Conservation (phyloP, 2,113 vertebrate species). For the Hyla sarda region DNA sequence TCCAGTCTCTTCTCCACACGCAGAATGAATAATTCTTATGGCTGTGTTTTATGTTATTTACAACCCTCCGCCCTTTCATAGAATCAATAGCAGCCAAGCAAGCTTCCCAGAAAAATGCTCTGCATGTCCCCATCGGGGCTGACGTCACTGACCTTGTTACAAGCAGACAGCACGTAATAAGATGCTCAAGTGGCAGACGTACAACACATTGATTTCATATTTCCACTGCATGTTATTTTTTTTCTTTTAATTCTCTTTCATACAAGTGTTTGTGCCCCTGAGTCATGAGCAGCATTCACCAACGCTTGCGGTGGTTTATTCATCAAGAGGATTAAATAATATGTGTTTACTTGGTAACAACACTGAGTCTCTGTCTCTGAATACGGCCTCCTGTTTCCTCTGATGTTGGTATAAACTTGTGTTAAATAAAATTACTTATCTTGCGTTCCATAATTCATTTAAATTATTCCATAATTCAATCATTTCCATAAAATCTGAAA, state of each 20-base stretch:
- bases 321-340: neutral
- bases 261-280: neutral
- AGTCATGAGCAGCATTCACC: neutral
- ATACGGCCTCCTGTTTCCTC: too few relatives aligned
- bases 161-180: neutral
- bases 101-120: neutral
- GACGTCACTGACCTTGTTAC: neutral
- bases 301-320: neutral
- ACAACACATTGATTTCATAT: neutral
- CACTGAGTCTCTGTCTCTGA: neutral
- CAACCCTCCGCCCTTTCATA: neutral
- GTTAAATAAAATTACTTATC: too few relatives aligned
- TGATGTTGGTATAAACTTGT: neutral
- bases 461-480: too few relatives aligned
- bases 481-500: neutral
- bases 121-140: slow-evolving; percentile 2
- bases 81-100: neutral
- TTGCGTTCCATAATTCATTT: too few relatives aligned
- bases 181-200: neutral
- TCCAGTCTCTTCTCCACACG: neutral
- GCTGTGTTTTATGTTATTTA: neutral
- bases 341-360: neutral
- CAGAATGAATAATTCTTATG: neutral
- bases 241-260: neutral
- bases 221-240: too few relatives aligned